Conservation (phyloP, 2,113 vertebrate genomes). For the Actenoides hombroni region DNA sequence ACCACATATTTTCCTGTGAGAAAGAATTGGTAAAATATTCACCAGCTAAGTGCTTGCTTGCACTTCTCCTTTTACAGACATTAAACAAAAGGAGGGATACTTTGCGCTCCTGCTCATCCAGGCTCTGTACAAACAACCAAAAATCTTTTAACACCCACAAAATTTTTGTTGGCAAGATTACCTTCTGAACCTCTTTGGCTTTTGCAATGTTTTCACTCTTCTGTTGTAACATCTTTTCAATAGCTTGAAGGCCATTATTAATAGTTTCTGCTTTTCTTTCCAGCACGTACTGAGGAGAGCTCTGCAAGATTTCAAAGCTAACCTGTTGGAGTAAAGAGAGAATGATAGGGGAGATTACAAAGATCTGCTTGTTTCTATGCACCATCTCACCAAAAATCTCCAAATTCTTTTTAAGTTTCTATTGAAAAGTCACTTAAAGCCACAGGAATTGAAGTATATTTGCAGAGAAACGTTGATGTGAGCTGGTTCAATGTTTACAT, state of each 20-base stretch:
- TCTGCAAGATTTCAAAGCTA: slow-evolving; percentile 75
- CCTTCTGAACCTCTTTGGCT: slow-evolving; percentile 89
- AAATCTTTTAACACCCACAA: background rate
- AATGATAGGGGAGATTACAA: background rate
- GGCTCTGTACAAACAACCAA: background rate
- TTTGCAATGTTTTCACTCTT: slow-evolving; percentile 77
- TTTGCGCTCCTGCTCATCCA: background rate
- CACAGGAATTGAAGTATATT: background rate
- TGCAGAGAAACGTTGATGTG: accelerated
- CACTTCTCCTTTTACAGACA: background rate
- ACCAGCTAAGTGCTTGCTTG: background rate
- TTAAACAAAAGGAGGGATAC: background rate
- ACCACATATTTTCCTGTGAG: background rate
- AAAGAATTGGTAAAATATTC: background rate
- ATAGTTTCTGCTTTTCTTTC: slow-evolving; percentile 82
- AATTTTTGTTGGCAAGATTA: slow-evolving; percentile 31
- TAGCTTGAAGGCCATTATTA: slow-evolving; percentile 78
- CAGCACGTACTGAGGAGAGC: slow-evolving; percentile 78
- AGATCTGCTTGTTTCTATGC: background rate
- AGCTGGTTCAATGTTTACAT: background rate
- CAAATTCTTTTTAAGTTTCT: background rate
- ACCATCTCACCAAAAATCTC: background rate
- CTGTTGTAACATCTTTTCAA: slow-evolving; percentile 82
- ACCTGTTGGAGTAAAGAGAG: slow-evolving; percentile 72
- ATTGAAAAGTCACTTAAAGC: background rate